Percentiles rank a stretch among this genome's conserved stretches.
These are phyloP conservation scores for Merodon equestris DNA, from an alignment of 2,888 invertebrate genomes.

Conservation along the genomic window DNA sequence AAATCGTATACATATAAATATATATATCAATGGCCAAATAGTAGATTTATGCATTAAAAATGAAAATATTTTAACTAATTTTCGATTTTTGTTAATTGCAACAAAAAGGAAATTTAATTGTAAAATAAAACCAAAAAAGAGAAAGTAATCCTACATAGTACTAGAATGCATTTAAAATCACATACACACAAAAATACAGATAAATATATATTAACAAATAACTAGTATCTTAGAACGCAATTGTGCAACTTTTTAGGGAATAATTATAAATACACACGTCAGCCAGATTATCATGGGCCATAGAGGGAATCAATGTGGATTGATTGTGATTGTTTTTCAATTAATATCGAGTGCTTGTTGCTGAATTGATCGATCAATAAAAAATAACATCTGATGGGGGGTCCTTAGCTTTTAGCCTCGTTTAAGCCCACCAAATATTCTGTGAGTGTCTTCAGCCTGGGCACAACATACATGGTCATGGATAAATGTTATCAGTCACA, in stretches of 20 bases:
- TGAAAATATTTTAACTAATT: conserved; percentile 4
- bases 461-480: no score
- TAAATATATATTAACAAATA: conserved; percentile 32
- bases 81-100: conserved; percentile 11
- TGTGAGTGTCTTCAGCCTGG: no score
- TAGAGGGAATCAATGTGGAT: no score
- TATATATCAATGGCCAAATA: conserved; percentile 57
- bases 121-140: conserved; percentile 23
- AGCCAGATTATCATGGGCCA: conserved; percentile 8
- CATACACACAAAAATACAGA: conserved; percentile 42
- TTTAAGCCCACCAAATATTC: no score
- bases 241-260: conserved; percentile 65
- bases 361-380: no score
- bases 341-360: no score
- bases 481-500: no score
- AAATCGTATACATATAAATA: conserved; percentile 25
- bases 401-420: no score
- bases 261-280: conserved; percentile 57
- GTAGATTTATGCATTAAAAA: conserved; percentile 50
- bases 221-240: conserved; percentile 37
- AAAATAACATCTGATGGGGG: no score
- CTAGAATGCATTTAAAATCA: conserved; percentile 55
- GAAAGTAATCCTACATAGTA: conserved; percentile 45
- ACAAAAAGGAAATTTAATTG: conserved; percentile 4
- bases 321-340: no score